Evolutionary conservation across 2,797 vertebrate species (phyloP).

Genomic region (Acrossocheilus wenchowensis): DNA sequence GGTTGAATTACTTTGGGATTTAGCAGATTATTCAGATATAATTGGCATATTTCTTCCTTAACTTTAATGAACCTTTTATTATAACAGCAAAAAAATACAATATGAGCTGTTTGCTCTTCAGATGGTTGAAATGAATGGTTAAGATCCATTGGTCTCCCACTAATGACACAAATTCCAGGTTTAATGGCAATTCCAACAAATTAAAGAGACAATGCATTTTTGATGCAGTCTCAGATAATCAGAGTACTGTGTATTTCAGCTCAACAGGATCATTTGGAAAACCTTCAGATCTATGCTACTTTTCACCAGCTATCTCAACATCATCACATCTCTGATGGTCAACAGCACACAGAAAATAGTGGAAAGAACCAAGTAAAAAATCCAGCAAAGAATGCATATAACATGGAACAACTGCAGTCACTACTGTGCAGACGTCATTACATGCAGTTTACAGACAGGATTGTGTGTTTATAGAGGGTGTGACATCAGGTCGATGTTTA

Average conservation of each 20-base stretch:
- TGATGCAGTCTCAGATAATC: not conserved
- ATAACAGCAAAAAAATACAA: not conserved
- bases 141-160: not conserved
- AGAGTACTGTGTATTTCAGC: not conserved
- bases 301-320: not conserved
- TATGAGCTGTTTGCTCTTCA: not conserved
- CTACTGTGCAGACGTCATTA: not conserved
- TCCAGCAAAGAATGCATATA: not conserved
- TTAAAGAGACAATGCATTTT: not conserved
- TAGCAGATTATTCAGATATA: conserved; percentile 10
- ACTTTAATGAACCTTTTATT: conserved; percentile 8
- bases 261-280: not conserved
- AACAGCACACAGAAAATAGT: not conserved
- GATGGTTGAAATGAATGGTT: not conserved
- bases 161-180: not conserved
- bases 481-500: not conserved
- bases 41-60: not conserved
- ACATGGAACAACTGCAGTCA: not conserved
- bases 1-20: not conserved
- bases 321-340: not conserved
- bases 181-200: not conserved
- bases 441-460: not conserved
- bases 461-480: not conserved
- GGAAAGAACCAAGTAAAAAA: not conserved
- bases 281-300: not conserved